phyloP scores from a whole-genome alignment of 2,888 invertebrate genomes.

The Tetranychus piercei region DNA sequence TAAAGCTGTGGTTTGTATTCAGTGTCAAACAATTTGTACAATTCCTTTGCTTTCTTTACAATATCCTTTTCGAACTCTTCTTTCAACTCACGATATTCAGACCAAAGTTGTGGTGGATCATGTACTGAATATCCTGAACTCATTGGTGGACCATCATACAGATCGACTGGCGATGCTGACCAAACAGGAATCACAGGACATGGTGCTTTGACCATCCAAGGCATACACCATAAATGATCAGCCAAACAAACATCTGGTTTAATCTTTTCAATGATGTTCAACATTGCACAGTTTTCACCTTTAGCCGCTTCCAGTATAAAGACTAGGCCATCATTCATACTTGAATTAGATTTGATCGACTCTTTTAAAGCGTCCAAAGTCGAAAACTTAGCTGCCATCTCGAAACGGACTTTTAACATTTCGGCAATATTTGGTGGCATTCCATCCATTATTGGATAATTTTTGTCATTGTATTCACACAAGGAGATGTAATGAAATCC shows the following conservation, averaged over 20 bases:
- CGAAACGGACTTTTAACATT: neutral
- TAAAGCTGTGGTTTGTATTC: neutral
- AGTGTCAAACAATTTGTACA: neutral
- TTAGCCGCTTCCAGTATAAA: neutral
- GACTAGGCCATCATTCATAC: neutral
- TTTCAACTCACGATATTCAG: neutral
- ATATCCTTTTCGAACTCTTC: neutral
- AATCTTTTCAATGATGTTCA: neutral
- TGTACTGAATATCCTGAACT: conserved; percentile 1
- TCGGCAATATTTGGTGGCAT: neutral
- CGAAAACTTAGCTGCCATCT: neutral
- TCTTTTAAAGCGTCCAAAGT: neutral
- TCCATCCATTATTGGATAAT: neutral
- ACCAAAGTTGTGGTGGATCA: neutral
- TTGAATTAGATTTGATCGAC: neutral
- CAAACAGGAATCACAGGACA: conserved; percentile 1
- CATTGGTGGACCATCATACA: neutral
- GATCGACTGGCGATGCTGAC: neutral
- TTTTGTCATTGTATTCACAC: neutral
- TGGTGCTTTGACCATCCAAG: neutral
- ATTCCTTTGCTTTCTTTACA: neutral
- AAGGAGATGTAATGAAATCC: neutral
- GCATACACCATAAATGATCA: neutral
- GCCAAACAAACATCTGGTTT: conserved; percentile 10
- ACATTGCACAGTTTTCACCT: neutral